These are phyloP conservation scores for Gallinago stenura DNA, from an alignment of 2,797 vertebrate species.

Conservation along the genomic window DNA sequence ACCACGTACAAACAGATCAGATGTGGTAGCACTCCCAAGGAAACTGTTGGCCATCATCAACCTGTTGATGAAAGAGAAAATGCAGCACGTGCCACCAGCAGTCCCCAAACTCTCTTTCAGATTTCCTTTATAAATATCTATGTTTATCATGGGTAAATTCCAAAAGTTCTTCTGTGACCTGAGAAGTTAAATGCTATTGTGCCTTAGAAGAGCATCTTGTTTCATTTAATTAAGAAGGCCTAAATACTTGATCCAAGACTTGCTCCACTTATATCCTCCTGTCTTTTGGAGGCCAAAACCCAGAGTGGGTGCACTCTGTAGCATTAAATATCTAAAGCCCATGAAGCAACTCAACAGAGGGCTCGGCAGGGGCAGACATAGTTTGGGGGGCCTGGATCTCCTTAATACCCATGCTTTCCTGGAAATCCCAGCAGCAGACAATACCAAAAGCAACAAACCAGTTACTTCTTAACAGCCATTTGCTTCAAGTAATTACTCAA, in stretches of 20 bases:
- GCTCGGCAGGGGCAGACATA: rapidly evolving
- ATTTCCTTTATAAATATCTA: neutral
- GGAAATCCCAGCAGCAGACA: neutral
- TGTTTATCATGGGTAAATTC: neutral
- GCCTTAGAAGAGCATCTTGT: neutral
- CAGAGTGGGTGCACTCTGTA: no score
- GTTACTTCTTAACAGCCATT: neutral
- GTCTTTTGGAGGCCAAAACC: neutral
- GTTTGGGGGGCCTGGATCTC: neutral
- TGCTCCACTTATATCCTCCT: neutral
- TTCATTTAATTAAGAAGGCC: neutral
- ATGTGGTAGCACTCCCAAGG: neutral
- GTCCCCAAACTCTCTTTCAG: neutral
- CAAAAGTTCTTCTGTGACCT: neutral
- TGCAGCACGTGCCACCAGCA: rapidly evolving
- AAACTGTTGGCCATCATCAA: neutral
- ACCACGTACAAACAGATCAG: rapidly evolving
- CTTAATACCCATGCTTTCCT: neutral
- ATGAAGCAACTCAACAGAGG: neutral
- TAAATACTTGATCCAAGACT: neutral
- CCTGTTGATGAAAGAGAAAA: neutral
- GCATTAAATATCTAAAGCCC: no score
- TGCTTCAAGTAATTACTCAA: neutral
- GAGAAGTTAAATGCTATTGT: neutral
- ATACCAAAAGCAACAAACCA: neutral